These are phyloP conservation scores for Rhopalosiphum nymphaeae DNA, from an alignment of 2,888 invertebrate genomes.

Conservation along the genomic window DNA sequence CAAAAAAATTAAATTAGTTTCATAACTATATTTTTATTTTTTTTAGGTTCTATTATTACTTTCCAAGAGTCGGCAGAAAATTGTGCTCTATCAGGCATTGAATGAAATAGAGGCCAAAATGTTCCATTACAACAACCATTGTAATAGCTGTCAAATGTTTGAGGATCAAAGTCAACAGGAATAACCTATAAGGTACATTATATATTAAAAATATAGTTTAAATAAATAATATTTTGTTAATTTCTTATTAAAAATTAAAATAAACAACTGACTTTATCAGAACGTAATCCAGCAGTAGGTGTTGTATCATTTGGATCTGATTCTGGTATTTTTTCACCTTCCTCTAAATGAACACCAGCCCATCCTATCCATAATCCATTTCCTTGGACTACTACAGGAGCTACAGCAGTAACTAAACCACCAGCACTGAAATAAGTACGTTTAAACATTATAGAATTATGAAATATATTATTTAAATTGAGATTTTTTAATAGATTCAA, in stretches of 20 bases:
- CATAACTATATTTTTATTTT: background rate
- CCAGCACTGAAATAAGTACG: conserved; percentile 79
- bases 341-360: conserved; percentile 87
- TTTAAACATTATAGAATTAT: background rate
- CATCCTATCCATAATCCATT: conserved; percentile 92
- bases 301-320: conserved; percentile 88
- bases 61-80: conserved; percentile 86
- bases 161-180: conserved; percentile 82
- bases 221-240: background rate
- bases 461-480: background rate
- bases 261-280: conserved; percentile 78
- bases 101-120: conserved; percentile 93
- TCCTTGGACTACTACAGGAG: conserved; percentile 88
- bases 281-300: conserved; percentile 87
- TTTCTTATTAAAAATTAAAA: background rate
- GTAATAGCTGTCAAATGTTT: conserved; percentile 87
- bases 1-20: background rate
- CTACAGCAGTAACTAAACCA: conserved; percentile 90
- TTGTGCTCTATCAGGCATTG: conserved; percentile 89
- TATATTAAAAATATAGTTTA: background rate
- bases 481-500: background rate
- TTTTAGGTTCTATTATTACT: conserved; percentile 68
- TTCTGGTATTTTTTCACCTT: conserved; percentile 85
- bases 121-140: conserved; percentile 93
- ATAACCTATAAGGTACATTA: conserved; percentile 76